Evolutionary conservation across 2,888 invertebrate species (phyloP), one percentile per base, ranked within the genome.

Genomic region (Lasioglossum marginatum): DNA sequence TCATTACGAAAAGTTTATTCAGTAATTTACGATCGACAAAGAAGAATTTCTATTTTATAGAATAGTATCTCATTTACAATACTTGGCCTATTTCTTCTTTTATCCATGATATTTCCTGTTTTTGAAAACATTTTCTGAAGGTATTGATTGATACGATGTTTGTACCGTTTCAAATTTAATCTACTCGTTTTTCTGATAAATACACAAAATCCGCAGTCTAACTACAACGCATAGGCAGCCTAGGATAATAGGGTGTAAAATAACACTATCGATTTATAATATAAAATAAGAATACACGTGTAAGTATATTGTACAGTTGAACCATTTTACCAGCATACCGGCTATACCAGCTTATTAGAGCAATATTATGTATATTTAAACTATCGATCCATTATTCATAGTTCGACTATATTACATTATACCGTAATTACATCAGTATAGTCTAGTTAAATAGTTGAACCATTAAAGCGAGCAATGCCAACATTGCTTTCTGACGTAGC

Each of bases 321-420:
- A 63, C 63, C 63, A 63, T 63, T 63, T 31, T 63, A 16, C 31
- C 8, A 31, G 63, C 63, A 34, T 63, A n/a, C n/a, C 31, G 34
- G 63, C 63, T 63, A 63, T 63, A 31, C 31, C 63, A 8, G 63
- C 31, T 63, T 63, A 31, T 63, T 63, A 63, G 31, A 63, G 31
- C 63, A 63, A 63, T 34, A 63, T 34, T 63, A 63, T 63, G 63
- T 63, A 63, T 63, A 63, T 63, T 63, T 63, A 63, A 63, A 63
- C 63, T 63, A 63, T 63, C 63, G 63, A 63, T 34, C 31, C 63
- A 63, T 63, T 63, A 63, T 63, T 63, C 63, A 31, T 63, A 63
- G 63, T 63, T 63, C 63, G 63, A 63, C 63, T 63, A 34, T 63
- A 63, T 31, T 63, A 63, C 31, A 8, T 63, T 63, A 63, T 34